Percentiles rank a stretch among this genome's conserved stretches.
Evolutionary conservation across 1,140 invertebrate genomes (phyloP).

Genomic region (Chrysoperla carnea): DNA sequence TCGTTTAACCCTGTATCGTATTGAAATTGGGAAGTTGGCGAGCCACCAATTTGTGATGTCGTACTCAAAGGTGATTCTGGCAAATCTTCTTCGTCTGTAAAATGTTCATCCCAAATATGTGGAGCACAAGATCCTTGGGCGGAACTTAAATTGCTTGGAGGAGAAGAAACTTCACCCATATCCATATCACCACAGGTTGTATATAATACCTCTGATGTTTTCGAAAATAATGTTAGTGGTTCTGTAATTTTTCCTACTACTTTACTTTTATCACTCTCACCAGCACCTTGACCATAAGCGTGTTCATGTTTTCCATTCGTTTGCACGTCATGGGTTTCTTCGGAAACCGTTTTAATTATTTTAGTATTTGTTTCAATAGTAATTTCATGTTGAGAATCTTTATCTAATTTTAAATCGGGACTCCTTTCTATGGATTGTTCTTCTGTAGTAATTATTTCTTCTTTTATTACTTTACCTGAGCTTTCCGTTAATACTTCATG

Average conservation of each 20-base stretch:
- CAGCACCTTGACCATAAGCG: constrained; percentile 28
- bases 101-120: constrained; percentile 23
- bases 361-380: constrained; percentile 16
- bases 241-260: constrained; percentile 21
- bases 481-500: too few relatives aligned
- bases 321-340: constrained; percentile 24
- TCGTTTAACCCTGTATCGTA: constrained; percentile 20
- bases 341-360: constrained; percentile 28
- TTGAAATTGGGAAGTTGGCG: constrained; percentile 28
- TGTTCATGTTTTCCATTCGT: constrained; percentile 26
- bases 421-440: constrained; percentile 4
- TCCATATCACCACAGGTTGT: constrained; percentile 40
- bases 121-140: constrained; percentile 29
- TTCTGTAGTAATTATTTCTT: constrained; percentile 13
- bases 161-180: constrained; percentile 25
- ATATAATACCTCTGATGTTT: constrained; percentile 31
- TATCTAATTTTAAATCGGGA: constrained; percentile 21
- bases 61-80: constrained; percentile 37
- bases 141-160: constrained; percentile 35
- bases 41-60: constrained; percentile 42
- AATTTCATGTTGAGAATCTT: constrained; percentile 14
- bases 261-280: constrained; percentile 25
- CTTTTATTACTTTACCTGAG: too few relatives aligned
- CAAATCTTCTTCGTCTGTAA: constrained; percentile 28
- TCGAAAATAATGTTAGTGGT: constrained; percentile 17